Evolutionary conservation across 2,113 vertebrate species (phyloP), one percentile per base, ranked within the genome.

Genomic region (Pristiophorus japonicus): DNA sequence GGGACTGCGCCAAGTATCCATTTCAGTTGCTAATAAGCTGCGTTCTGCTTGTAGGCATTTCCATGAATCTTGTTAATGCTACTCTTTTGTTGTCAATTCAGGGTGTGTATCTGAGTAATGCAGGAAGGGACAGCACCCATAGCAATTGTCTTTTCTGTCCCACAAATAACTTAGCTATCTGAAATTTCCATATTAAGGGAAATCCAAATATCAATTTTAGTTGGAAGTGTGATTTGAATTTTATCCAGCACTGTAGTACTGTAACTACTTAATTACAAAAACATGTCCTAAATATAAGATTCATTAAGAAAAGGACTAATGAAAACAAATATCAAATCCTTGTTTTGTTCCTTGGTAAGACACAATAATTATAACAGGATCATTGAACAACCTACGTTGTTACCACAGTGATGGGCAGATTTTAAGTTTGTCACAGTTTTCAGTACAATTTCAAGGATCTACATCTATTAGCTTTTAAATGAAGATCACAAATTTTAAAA

Each of bases 401-500:
- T 55, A 34, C 3, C 47, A 2, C 51, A 55, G 30, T 88, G 47
- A 11, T 22, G 51, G 51, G 24, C 22, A 55, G 10, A 51, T 4
- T 88, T 88, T 27, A 55, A 55, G 10, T 55, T 55, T 59, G 27
- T 51, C 24, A 88, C 85, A 14, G 24, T 88, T 55, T 88, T 88
- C 51, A 55, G 27, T 88, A 88, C 85, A 88, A 55, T 59, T 88
- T 88, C 85, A 88, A 45, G 8, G 81, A 88, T 55, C 85, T 16
- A 51, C 85, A 88, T 34, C 47, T 34, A 88, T 24, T 59, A 55
- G 20, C 85, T 34, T 88, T 88, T 27, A 55, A 88, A 34, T 88
- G 85, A 88, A 51, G 24, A 88, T 88, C 85, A 55, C 24, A 88
- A 47, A 88, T 88, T 88, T 88, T 30, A 59, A 55, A 88, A 88